Evolutionary conservation across 2,888 invertebrate species (phyloP), one percentile per base, ranked within the genome.

Genomic region (Agrilus cyanescens): DNA sequence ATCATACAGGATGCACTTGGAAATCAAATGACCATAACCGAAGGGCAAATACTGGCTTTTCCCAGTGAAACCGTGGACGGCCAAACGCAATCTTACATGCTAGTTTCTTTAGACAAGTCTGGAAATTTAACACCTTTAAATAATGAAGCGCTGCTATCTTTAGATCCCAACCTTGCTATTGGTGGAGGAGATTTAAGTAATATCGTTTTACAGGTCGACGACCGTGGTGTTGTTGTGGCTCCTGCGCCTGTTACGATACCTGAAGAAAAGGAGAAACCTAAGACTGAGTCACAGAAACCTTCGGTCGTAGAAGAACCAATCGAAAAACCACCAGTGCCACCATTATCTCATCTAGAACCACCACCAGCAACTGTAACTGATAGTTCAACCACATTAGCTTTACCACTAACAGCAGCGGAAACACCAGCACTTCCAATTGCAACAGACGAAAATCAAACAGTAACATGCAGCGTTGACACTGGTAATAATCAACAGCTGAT

Each of bases 31-130:
- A 66, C 65, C 4, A 63, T 75, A 29, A 67, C 71, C 2, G 78
- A 80, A 56, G 75, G 78, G 0, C 80, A 81, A 59, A 71, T 83
- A 53, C 68, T 82, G 57, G 83, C 83, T 12, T 71, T 85, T 35
- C 82, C 83, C 15, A 82, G 82, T 14, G 82, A 82, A 53, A 78
- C 78, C 51, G 75, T 78, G 45, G 82, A 82, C 40, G 83, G 84
- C 4, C 79, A 82, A 18, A 74, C 78, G 1, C 82, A 82, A 46
- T 78, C 80, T 1, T 84, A 83, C 58, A 81, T 82, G 60, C 69
- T 85, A 29, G 81, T 85, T 47, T 72, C 77, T 2, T 69, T 82
- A n/a, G 80, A 81, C 53, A 81, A 82, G 50, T 75, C 77, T 42
- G 79, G 83, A 34, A 78, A 78, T 36, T 72, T 81, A 41, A 79